Conservation (phyloP, 2,797 vertebrate genomes). For the Selene dorsalis region DNA sequence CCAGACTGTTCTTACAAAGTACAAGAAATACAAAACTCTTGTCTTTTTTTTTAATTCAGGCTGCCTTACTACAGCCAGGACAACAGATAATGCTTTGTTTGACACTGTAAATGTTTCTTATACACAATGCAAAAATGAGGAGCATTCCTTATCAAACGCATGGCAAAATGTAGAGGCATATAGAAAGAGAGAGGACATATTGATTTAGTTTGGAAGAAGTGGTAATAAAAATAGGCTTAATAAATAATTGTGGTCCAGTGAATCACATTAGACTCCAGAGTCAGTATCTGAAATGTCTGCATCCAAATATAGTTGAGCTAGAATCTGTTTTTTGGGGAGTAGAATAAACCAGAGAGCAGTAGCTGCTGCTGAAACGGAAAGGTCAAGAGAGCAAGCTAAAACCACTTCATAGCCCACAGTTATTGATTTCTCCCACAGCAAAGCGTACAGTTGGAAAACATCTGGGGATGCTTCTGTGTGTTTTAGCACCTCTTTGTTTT, state of each 20-base stretch:
- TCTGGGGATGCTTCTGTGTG: constrained; percentile 68
- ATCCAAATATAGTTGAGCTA: constrained; percentile 62
- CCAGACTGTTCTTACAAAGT: not conserved
- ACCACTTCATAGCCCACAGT: constrained; percentile 74
- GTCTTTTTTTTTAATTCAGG: not conserved
- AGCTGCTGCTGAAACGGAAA: constrained; percentile 69
- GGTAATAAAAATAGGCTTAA: not conserved
- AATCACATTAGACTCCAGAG: constrained; percentile 15
- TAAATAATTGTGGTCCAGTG: constrained; percentile 10
- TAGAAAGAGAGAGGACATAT: not conserved
- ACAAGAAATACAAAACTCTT: not conserved
- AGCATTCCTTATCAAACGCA: not conserved
- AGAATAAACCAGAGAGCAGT: constrained; percentile 53
- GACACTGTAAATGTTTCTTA: not conserved
- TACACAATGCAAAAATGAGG: not conserved
- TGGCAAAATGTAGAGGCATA: not conserved
- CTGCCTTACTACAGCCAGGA: not conserved
- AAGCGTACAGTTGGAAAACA: constrained; percentile 63
- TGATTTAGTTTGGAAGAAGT: constrained; percentile 4
- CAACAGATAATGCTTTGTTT: constrained; percentile 1
- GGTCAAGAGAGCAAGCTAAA: constrained; percentile 74
- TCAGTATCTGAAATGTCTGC: constrained; percentile 50
- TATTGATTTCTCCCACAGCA: constrained; percentile 80
- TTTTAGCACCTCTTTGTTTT: constrained; percentile 73
- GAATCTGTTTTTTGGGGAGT: constrained; percentile 46